Percentiles rank a stretch among this genome's conserved stretches.
These are phyloP conservation scores for Xylophagus ater DNA, from an alignment of 2,888 invertebrate species.

Conservation along the genomic window DNA sequence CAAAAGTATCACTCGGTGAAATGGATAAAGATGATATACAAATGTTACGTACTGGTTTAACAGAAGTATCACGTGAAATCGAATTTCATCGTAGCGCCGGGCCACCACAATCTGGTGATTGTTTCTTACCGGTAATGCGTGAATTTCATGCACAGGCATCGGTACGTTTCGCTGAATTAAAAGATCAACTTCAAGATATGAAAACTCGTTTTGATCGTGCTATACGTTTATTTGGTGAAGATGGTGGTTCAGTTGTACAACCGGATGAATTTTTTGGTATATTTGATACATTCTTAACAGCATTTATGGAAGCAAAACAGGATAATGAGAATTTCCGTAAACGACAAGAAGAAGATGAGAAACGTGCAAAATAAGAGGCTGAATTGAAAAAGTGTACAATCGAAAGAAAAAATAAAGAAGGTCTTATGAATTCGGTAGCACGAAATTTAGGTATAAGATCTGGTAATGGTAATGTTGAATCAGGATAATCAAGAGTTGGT, in stretches of 20 bases:
- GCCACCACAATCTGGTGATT: constrained; percentile 55
- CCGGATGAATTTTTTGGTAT: constrained; percentile 92
- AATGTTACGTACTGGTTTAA: constrained; percentile 68
- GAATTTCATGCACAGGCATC: constrained; percentile 90
- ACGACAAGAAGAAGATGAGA: constrained; percentile 80
- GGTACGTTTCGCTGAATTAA: constrained; percentile 82
- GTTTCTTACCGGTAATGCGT: constrained; percentile 86
- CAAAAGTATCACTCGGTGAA: constrained; percentile 87
- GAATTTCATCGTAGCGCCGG: constrained; percentile 77
- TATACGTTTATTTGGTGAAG: constrained; percentile 82
- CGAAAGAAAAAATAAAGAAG: constrained; percentile 72
- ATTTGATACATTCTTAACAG: constrained; percentile 74
- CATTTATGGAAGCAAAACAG: constrained; percentile 71
- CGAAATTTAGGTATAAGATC: constrained; percentile 56
- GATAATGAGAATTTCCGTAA: constrained; percentile 80
- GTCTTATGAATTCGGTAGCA: constrained; percentile 62
- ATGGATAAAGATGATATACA: constrained; percentile 84
- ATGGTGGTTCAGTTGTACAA: constrained; percentile 66
- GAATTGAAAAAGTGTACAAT: constrained; percentile 76
- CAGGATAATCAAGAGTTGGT: constrained; percentile 24
- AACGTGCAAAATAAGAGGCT: constrained; percentile 76
- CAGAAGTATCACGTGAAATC: constrained; percentile 78
- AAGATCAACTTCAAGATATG: constrained; percentile 91
- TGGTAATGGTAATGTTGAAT: constrained; percentile 37
- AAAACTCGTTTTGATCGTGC: constrained; percentile 84